Percentiles rank a stretch among this genome's conserved stretches.
Evolutionary conservation across 2,113 vertebrate species (phyloP).

Genomic region (Cheilinus undulatus): DNA sequence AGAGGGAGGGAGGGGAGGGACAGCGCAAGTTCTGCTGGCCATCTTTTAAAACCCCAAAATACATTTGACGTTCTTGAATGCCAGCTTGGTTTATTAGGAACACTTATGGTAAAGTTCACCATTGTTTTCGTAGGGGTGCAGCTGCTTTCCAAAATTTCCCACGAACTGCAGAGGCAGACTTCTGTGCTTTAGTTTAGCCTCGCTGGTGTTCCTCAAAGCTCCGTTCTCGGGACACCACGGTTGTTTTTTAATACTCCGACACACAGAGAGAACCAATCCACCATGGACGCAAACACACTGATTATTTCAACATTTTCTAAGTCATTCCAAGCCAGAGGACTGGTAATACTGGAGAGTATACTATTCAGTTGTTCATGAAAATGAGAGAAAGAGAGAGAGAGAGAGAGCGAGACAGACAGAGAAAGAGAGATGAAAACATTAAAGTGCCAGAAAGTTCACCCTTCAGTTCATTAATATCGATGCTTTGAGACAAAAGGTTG

Average conservation of each 20-base stretch:
- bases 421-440: conserved; percentile 49
- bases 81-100: conserved; percentile 20
- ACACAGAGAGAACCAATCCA: conserved; percentile 53
- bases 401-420: conserved; percentile 8
- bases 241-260: conserved; percentile 34
- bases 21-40: conserved; percentile 60
- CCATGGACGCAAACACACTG: conserved; percentile 53
- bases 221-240: conserved; percentile 21
- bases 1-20: background rate
- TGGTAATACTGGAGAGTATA: conserved; percentile 60
- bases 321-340: conserved; percentile 56
- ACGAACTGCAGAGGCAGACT: background rate
- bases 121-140: background rate
- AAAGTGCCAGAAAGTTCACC: conserved; percentile 66
- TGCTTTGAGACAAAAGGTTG: conserved; percentile 55
- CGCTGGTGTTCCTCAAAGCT: conserved; percentile 40
- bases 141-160: conserved; percentile 6
- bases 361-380: conserved; percentile 50
- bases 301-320: conserved; percentile 60
- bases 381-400: conserved; percentile 9
- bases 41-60: conserved; percentile 50
- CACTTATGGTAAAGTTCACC: conserved; percentile 18
- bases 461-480: conserved; percentile 29
- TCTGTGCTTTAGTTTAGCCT: conserved; percentile 14
- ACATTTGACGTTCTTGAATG: conserved; percentile 32